phyloP scores from a whole-genome alignment of 2,113 vertebrate species.

The Cephalopholis sonnerati region DNA sequence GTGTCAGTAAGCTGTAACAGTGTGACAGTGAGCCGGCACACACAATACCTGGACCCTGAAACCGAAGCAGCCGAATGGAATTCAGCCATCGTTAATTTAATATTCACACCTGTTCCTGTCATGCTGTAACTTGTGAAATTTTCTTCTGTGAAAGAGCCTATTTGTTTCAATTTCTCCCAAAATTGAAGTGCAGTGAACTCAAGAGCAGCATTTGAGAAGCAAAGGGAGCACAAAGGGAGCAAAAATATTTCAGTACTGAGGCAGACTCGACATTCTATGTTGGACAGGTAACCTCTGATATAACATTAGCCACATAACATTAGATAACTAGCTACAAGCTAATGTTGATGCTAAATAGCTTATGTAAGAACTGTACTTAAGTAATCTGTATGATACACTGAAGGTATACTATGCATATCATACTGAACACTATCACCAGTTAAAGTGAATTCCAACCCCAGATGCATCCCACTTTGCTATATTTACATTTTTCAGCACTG shows the following conservation, averaged over 20 bases:
- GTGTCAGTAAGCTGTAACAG: not conserved
- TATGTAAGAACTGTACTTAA: not conserved
- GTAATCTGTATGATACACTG: no score
- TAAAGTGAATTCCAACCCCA: no score
- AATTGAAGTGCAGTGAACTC: not conserved
- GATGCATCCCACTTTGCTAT: no score
- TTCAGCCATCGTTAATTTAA: not conserved
- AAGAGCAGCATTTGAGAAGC: not conserved
- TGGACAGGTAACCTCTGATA: not conserved
- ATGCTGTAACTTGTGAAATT: conserved; percentile 7
- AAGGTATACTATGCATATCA: no score
- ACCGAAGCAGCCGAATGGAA: not conserved
- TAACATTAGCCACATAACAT: not conserved
- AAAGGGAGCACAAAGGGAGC: not conserved
- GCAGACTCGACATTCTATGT: not conserved
- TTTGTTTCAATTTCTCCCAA: not conserved
- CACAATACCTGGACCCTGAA: not conserved
- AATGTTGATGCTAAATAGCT: not conserved
- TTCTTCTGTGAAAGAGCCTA: not conserved
- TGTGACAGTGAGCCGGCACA: not conserved
- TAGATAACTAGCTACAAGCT: not conserved
- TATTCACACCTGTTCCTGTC: conserved; percentile 6
- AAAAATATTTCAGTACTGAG: not conserved
- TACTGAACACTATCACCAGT: no score
- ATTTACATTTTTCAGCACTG: no score